These are phyloP conservation scores for Stomorhina lunata DNA, from an alignment of 2,888 invertebrate species.

Conservation along the genomic window DNA sequence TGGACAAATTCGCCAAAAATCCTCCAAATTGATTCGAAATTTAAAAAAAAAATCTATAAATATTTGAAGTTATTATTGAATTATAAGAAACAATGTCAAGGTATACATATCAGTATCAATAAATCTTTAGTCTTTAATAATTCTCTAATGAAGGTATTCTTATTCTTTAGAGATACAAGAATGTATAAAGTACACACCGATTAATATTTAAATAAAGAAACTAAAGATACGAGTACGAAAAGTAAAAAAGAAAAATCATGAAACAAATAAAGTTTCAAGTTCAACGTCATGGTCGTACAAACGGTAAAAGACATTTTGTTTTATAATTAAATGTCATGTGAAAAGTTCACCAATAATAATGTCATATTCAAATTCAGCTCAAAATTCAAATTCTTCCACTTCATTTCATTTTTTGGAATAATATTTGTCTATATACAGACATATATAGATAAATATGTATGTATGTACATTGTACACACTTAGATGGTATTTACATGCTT, in stretches of 20 bases:
- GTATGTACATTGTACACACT: too few relatives aligned
- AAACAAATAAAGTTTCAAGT: conserved; percentile 31
- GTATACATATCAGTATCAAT: neutral
- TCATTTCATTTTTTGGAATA: too few relatives aligned
- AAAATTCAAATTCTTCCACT: too few relatives aligned
- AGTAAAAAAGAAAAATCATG: neutral
- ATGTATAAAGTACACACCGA: neutral
- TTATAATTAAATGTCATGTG: too few relatives aligned
- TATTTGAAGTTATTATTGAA: neutral
- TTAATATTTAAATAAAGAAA: neutral
- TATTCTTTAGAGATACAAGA: neutral
- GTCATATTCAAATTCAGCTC: too few relatives aligned
- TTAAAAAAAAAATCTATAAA: neutral
- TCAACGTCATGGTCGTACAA: conserved; percentile 41
- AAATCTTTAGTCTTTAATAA: neutral
- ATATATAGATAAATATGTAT: neutral
- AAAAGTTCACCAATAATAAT: neutral
- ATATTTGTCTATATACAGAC: too few relatives aligned
- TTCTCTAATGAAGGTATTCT: neutral
- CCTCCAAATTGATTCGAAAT: too few relatives aligned
- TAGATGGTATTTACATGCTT: too few relatives aligned
- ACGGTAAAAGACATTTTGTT: conserved; percentile 11
- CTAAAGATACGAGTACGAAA: neutral
- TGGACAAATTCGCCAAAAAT: too few relatives aligned
- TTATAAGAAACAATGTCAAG: neutral